These are phyloP conservation scores for Drosophila suzukii DNA, from an alignment of 1,140 invertebrate species.

Conservation along the genomic window DNA sequence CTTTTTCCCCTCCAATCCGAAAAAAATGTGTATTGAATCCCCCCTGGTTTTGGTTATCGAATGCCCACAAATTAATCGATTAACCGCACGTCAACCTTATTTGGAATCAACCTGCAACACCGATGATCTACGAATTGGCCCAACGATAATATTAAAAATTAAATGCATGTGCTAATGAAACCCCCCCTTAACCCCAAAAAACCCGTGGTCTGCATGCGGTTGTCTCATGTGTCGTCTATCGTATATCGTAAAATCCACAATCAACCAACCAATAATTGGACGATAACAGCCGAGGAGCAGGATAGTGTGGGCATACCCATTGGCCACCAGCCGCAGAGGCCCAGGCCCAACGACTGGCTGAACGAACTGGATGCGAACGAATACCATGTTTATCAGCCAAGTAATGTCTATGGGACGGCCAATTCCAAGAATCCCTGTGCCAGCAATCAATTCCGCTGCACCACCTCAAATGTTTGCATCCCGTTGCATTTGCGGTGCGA, in stretches of 20 bases:
- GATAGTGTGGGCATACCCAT: conserved; percentile 29
- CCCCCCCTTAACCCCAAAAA: conserved; percentile 8
- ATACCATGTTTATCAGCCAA: conserved; percentile 50
- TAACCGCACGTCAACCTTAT: conserved; percentile 64
- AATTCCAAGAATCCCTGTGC: conserved; percentile 55
- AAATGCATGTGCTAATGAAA: conserved; percentile 56
- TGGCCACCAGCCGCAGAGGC: neutral
- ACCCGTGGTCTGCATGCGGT: conserved; percentile 59
- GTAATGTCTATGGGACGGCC: conserved; percentile 51
- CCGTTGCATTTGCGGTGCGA: conserved; percentile 89
- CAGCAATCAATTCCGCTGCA: conserved; percentile 85
- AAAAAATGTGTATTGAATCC: conserved; percentile 29
- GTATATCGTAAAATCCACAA: neutral
- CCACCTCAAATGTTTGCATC: conserved; percentile 88
- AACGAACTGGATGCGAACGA: conserved; percentile 49
- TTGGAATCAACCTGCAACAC: conserved; percentile 28
- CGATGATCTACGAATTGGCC: conserved; percentile 11
- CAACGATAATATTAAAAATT: conserved; percentile 33
- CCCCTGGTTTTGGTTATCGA: conserved; percentile 75
- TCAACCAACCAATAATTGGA: neutral
- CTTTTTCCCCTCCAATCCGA: conserved; percentile 41
- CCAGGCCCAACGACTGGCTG: conserved; percentile 12
- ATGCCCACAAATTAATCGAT: conserved; percentile 70
- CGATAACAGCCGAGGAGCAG: conserved; percentile 10
- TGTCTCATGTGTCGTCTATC: conserved; percentile 8